These are phyloP conservation scores for Idaea dimidiata DNA, from an alignment of 2,888 invertebrate species.

Conservation along the genomic window DNA sequence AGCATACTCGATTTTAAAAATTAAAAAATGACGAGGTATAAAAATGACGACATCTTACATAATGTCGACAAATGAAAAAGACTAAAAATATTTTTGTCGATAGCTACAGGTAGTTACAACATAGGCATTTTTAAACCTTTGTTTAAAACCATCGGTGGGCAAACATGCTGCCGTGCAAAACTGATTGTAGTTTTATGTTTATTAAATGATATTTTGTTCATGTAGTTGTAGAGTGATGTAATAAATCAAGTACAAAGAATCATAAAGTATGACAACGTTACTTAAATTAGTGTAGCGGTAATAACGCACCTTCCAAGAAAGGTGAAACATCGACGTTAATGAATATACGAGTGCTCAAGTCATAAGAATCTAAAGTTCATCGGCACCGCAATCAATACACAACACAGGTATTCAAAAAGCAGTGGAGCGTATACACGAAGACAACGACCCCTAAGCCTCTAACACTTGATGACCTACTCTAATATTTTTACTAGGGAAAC, in stretches of 20 bases:
- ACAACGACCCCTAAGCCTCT: constrained; percentile 42
- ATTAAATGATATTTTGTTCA: no score
- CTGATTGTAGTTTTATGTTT: no score
- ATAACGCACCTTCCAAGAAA: constrained; percentile 6
- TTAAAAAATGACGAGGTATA: no score
- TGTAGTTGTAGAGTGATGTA: constrained; percentile 2
- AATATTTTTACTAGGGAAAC: neutral
- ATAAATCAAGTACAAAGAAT: constrained; percentile 4
- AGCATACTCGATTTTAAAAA: no score
- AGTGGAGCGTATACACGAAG: constrained; percentile 40
- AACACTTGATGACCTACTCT: constrained; percentile 39
- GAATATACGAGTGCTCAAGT: constrained; percentile 14
- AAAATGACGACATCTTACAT: no score
- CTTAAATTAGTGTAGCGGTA: constrained; percentile 4
- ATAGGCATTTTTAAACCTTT: no score
- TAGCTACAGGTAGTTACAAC: no score
- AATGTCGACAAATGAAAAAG: no score
- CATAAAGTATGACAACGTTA: neutral
- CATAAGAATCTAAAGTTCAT: constrained; percentile 35
- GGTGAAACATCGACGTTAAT: constrained; percentile 21
- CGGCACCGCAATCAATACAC: constrained; percentile 67
- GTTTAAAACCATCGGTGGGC: no score
- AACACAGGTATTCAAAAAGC: constrained; percentile 39
- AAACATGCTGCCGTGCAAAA: no score
- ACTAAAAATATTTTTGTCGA: no score